Base-by-base conservation (phyloP, 1,140 invertebrate genomes). In the Saccostrea glomerata region DNA sequence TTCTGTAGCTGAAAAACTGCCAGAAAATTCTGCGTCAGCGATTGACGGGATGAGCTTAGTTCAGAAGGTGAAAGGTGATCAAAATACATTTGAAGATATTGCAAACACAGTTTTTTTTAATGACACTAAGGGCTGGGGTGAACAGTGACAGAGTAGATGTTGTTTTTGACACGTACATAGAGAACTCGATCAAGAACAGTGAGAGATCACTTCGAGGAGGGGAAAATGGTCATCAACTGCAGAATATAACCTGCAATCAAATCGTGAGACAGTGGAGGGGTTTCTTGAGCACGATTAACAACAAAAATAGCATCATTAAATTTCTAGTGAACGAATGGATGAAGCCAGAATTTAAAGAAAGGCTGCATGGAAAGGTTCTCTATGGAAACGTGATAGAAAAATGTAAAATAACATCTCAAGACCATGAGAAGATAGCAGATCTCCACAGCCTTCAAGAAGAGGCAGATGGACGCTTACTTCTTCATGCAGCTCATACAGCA, bases 381-480 rank as follows among this genome's bases (percentile, higher is more conserved):
- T 84, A 55, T 85, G 86, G 54, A 23, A 73, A 36, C 47, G 58
- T 30, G 36, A 47, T 85, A 54, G 58, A 89, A 23, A 73, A 63
- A 36, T 89, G 86, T 25, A 60, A 36, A 47, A 89, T 77, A 3
- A 58, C 47, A 85, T 63, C 54, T 36, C 36, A 11, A 54, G 66
- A 66, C 73, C 40, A 6, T 20, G 23, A 23, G n/a, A n/a, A 85
- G 40, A 63, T 89, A 15, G 23, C 40, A 47, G 86, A 55, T 12
- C 86, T 90, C 30, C 15, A 23, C n/a, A 87, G 84, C 54, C 20
- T 73, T 15, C 90, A 90, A 17, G 87, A 90, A 82, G 90, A 91
- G 85, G 89, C 90, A 12, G 90, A 91, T 84, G 86, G 83, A 23
- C 36, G 83, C n/a, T 40, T 91, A 47, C 84, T 88, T 60, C 77